A percentile compares a stretch with the other conserved stretches of the same genome.
These are phyloP conservation scores for Laupala kohalensis DNA, from an alignment of 1,140 invertebrate species.

Conservation along the genomic window DNA sequence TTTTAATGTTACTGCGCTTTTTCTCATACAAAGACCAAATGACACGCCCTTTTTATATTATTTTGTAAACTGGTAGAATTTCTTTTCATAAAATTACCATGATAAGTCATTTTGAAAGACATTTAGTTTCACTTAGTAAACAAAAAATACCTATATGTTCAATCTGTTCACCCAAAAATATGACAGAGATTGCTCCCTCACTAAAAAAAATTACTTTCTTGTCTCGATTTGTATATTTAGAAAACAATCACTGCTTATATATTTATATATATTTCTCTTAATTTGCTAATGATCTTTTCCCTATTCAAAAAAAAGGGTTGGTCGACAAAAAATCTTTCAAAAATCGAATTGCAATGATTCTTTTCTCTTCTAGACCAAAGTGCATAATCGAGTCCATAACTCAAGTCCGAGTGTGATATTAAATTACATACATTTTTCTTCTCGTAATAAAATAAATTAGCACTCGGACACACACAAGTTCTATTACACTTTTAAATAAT, in stretches of 20 bases:
- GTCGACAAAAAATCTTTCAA: constrained; percentile 1
- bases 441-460: constrained; percentile 9
- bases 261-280: neutral
- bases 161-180: constrained; percentile 6
- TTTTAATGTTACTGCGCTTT: neutral
- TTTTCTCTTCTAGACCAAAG: constrained; percentile 4
- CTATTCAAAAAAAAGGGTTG: neutral
- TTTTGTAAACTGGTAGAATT: neutral
- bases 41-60: neutral
- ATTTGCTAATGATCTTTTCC: constrained; percentile 1
- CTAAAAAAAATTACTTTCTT: constrained; percentile 4
- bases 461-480: constrained; percentile 6
- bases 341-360: neutral
- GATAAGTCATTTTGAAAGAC: constrained; percentile 7
- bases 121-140: constrained; percentile 1
- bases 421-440: constrained; percentile 8
- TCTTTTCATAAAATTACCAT: constrained; percentile 3
- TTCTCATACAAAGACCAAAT: neutral
- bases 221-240: neutral
- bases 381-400: constrained; percentile 3
- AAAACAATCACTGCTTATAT: constrained; percentile 2
- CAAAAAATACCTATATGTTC: neutral
- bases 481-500: too few species aligned
- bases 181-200: constrained; percentile 6
- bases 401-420: constrained; percentile 4